Base-by-base conservation (phyloP, 2,888 invertebrate genomes). In the Sminthurinus aureus region DNA sequence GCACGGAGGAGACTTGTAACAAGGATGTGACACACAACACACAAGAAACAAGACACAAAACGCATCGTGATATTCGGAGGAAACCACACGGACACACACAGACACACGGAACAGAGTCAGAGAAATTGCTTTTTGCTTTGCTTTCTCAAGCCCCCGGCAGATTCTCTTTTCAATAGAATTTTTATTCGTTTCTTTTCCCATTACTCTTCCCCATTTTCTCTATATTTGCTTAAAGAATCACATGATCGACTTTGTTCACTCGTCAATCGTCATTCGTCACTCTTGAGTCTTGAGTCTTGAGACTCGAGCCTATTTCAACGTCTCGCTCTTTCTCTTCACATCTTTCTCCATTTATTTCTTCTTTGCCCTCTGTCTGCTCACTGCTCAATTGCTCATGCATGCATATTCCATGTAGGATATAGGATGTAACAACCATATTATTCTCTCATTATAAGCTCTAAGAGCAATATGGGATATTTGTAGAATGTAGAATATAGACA, bases 141-240 rank as follows among this genome's bases (percentile, higher is more conserved):
- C 85, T 85, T 84, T 85, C 85, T 83, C 85, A 85, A 85, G 85
- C 84, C 85, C 71, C 15, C 79, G 85, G 85, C 81, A 76, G 74
- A 74, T 79, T n/a, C n/a, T n/a, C 84, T 74, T 83, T 84, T 85
- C 84, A 85, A 83, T 85, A 83, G 84, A 64, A 77, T 84, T 85
- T 84, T 85, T 84, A 84, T 85, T 85, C 84, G 83, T 85, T 84
- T 85, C 84, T 84, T 84, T 84, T 84, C 85, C 84, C 83, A 85
- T 85, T 86, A 84, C 83, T 85, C 71, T 85, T 79, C 81, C 79
- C 71, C 50, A 52, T 38, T 81, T 71, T 69, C 76, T 52, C 22
- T 66, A 79, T 87, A 86, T 87, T 87, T 87, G 85, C 87, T 80
- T 79, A 85, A 85, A 85, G 86, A 87, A 87, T 87, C 87, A 87